Evolutionary conservation across 1,140 invertebrate genomes (phyloP).

Genomic region (Drosophila quadrilineata): DNA sequence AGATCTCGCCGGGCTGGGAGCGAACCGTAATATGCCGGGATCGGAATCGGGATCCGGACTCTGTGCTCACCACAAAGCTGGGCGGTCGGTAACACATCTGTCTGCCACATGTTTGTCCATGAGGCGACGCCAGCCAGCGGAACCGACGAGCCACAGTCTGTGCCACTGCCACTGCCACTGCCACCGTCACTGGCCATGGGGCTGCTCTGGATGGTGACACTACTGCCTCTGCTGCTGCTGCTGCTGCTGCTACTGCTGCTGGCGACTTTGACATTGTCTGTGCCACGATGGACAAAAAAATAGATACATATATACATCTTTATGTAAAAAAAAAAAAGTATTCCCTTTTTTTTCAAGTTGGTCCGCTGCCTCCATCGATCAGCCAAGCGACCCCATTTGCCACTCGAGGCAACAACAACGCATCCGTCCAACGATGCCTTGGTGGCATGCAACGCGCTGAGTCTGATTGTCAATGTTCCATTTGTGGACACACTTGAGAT

Average conservation of each 20-base stretch:
- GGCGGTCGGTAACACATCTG: constrained; percentile 55
- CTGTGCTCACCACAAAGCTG: constrained; percentile 12
- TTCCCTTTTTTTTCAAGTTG: constrained; percentile 20
- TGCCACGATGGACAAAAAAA: not conserved
- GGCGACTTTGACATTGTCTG: constrained; percentile 44
- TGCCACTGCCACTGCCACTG: constrained; percentile 1
- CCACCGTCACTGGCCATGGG: constrained; percentile 15
- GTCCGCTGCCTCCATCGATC: constrained; percentile 34
- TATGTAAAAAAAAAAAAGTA: too few relatives aligned
- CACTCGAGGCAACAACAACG: constrained; percentile 15
- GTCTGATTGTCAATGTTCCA: constrained; percentile 55
- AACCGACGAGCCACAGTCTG: constrained; percentile 42
- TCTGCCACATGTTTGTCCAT: constrained; percentile 74
- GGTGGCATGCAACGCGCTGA: not conserved
- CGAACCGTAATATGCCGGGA: too few relatives aligned
- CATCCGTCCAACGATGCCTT: not conserved
- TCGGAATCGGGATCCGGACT: constrained; percentile 2
- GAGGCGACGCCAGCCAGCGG: constrained; percentile 51
- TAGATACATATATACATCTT: not conserved
- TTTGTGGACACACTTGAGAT: constrained; percentile 78
- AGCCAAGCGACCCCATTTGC: constrained; percentile 23
- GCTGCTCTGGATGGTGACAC: constrained; percentile 9
- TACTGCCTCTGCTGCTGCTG: not conserved
- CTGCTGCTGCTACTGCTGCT: constrained; percentile 12
- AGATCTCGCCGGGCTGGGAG: not conserved